Conservation (phyloP, 2,888 invertebrate species). For the Listrodromus nycthemerus region DNA sequence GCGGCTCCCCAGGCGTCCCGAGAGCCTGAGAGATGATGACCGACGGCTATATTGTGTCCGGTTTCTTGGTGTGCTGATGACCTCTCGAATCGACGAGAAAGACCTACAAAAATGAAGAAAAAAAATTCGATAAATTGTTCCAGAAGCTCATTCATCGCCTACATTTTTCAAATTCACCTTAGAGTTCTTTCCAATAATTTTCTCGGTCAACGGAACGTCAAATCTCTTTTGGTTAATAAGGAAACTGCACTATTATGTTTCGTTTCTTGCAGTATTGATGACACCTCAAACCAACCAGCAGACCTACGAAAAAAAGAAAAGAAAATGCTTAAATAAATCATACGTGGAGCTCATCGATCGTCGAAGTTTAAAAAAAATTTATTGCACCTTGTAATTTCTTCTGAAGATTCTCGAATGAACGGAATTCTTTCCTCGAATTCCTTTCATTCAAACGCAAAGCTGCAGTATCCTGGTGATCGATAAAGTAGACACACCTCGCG, state of each 20-base stretch:
- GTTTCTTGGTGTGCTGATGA: conserved; percentile 30
- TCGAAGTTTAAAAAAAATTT: neutral
- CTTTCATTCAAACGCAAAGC: neutral
- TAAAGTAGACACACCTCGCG: conserved; percentile 22
- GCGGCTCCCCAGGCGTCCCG: conserved; percentile 5
- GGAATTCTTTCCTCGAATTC: neutral
- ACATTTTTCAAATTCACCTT: neutral
- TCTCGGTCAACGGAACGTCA: neutral
- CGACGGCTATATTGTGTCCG: conserved; percentile 22
- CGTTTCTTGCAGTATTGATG: conserved; percentile 19
- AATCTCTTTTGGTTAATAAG: neutral
- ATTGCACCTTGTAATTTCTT: neutral
- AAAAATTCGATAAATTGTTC: neutral
- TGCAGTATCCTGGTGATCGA: conserved; percentile 45
- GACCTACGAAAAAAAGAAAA: neutral
- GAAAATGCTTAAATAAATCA: no score
- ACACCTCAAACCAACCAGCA: neutral
- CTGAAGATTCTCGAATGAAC: neutral
- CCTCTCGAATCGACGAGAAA: neutral
- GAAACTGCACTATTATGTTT: neutral
- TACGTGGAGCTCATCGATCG: no score
- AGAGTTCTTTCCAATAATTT: neutral
- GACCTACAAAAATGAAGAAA: neutral
- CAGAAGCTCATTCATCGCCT: no score
- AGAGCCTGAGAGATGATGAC: conserved; percentile 21